Evolutionary conservation across 2,888 invertebrate species (phyloP).

Genomic region (Sarcophaga variegata): DNA sequence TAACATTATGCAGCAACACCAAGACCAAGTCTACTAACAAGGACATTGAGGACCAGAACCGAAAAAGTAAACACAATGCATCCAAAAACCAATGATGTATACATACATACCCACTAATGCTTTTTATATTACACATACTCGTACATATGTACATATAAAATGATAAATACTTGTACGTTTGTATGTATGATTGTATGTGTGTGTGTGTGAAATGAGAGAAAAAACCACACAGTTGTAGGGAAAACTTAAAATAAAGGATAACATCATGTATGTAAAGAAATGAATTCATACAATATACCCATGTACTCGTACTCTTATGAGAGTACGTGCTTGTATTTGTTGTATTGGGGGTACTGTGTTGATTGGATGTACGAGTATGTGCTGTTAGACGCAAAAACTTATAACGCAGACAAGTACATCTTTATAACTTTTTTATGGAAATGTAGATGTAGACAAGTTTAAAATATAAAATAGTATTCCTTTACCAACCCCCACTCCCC

Average conservation of each 20-base stretch:
- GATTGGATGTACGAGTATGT: neutral
- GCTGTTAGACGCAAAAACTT: constrained; percentile 28
- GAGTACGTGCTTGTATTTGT: no score
- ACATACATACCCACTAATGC: neutral
- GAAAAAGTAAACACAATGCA: constrained; percentile 28
- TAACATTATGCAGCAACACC: neutral
- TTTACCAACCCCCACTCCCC: no score
- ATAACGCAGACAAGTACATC: constrained; percentile 25
- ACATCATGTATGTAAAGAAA: constrained; percentile 31
- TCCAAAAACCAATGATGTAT: constrained; percentile 27
- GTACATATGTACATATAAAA: no score
- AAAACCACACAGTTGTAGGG: constrained; percentile 5
- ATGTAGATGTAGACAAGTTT: constrained; percentile 42
- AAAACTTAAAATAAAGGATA: constrained; percentile 54
- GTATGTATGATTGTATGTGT: neutral
- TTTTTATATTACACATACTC: no score
- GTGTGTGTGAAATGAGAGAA: neutral
- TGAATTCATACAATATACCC: constrained; percentile 8
- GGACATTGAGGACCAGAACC: constrained; percentile 30
- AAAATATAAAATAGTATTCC: constrained; percentile 16
- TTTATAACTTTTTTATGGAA: neutral
- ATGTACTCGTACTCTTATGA: no score
- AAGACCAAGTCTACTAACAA: constrained; percentile 19
- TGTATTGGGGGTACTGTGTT: no score
- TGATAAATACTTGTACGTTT: neutral